Conservation (phyloP, 2,113 vertebrate species). For the Alectura lathami region DNA sequence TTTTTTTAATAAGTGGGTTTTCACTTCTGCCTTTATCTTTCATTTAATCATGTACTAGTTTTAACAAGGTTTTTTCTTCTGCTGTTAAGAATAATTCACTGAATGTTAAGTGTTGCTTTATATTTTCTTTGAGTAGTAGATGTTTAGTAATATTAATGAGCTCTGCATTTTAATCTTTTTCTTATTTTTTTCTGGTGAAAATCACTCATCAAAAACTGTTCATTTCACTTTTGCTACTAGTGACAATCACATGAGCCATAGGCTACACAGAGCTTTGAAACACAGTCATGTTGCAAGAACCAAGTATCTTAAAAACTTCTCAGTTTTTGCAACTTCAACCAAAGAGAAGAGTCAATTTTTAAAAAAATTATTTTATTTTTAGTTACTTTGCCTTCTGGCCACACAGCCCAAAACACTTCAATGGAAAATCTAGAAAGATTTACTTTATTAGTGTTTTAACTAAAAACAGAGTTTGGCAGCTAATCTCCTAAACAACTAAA, state of each 20-base stretch:
- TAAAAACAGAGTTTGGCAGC: not conserved
- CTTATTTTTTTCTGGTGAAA: not conserved
- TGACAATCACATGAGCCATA: not conserved
- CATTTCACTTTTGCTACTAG: not conserved
- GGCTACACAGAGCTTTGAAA: not conserved
- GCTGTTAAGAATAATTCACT: not conserved
- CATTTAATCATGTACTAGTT: not conserved
- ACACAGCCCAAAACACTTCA: not conserved
- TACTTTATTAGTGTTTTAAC: not conserved
- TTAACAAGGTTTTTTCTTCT: not conserved
- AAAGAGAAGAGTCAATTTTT: not conserved
- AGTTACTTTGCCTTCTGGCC: not conserved
- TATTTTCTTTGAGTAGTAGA: not conserved
- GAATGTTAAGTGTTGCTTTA: not conserved
- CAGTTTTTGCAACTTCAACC: not conserved
- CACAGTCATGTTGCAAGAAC: not conserved
- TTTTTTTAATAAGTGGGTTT: not conserved
- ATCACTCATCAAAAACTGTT: not conserved
- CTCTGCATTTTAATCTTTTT: not conserved
- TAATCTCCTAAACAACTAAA: not conserved
- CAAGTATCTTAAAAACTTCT: not conserved
- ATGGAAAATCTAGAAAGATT: not conserved
- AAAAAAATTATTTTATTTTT: not conserved
- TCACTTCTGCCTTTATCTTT: not conserved
- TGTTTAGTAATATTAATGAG: not conserved